These are phyloP conservation scores for Sycobia sp. DNA, from an alignment of 1,140 invertebrate genomes.

Conservation along the genomic window DNA sequence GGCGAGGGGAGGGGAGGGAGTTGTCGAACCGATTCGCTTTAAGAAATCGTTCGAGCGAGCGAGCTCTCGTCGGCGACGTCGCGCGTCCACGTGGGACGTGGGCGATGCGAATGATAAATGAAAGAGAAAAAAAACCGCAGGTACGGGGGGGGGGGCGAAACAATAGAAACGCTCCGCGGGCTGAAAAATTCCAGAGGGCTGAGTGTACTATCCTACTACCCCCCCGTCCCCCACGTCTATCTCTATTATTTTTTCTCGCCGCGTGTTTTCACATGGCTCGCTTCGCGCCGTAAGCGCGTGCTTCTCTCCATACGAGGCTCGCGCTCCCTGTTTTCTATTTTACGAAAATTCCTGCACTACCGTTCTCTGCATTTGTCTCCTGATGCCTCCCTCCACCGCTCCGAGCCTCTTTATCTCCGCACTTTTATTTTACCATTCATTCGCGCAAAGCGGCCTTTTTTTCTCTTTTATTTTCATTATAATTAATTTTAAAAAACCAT, in stretches of 20 bases:
- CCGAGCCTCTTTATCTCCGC: background rate
- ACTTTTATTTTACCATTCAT: background rate
- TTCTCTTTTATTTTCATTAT: constrained; percentile 16
- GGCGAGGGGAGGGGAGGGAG: no score
- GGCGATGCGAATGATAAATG: no score
- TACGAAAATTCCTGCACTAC: constrained; percentile 14
- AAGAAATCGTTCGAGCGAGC: background rate
- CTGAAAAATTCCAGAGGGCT: no score
- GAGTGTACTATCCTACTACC: no score
- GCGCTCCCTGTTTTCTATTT: constrained; percentile 9
- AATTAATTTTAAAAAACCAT: constrained; percentile 20
- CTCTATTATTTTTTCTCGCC: constrained; percentile 3
- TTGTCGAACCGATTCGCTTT: constrained; percentile 1
- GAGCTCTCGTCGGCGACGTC: constrained; percentile 15
- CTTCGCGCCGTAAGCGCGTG: no score
- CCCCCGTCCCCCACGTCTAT: background rate
- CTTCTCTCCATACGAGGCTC: background rate
- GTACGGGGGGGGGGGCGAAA: constrained; percentile 9
- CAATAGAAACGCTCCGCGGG: constrained; percentile 24
- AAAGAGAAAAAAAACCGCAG: constrained; percentile 6
- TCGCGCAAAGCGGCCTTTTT: background rate
- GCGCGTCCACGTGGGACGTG: constrained; percentile 16
- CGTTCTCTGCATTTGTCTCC: no score
- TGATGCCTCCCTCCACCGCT: no score
- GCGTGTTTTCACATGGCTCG: no score